Base-by-base conservation (phyloP, 1,140 invertebrate species). In the Yoshiicerus persimilis region DNA sequence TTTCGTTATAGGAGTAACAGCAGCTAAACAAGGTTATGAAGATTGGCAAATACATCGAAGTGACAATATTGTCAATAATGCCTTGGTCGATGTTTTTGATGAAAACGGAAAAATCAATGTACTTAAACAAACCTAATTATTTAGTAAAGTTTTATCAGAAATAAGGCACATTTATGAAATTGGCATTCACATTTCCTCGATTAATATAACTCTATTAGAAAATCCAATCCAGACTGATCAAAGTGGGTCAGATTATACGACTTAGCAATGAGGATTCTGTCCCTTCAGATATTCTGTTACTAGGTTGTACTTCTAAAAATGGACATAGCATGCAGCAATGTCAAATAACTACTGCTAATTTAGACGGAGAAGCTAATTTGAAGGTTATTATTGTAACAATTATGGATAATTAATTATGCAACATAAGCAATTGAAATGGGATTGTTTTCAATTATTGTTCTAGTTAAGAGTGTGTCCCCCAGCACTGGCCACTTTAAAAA, bases 21-120 rank as follows among this genome's bases (percentile, higher is more conserved):
- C 95, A 0, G 93, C 94, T 20, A 96, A 96, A 91, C 96, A 97
- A 92, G 96, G 95, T 6, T 97, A 97, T 93, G 97, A 97, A 92
- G 96, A 97, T 92, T 95, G 95, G 92, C 91, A 96, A 5, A 93
- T 96, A 8, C 96, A 97, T 92, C 94, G 94, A 86, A 93, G 94
- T 8, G 97, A 98, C 92, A 94, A 95, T 89, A 94, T 94, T 86
- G 95, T 97, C 27, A 98, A 97, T 93, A 94, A 95, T 93, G 90
- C 93, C 85, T 89, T 91, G 66, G 94, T 95, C 34, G 93, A 93
- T 2, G 94, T 96, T 25, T 86, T 64, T 34, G 75, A 38, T 2
- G 38, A 36, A n/a, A 20, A 32, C n/a, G 75, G 34, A 23, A 36
- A 70, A 16, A 11, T 70, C 16, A 27, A 4, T 4, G 66, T 70